Evolutionary conservation across 2,797 vertebrate species (phyloP), one percentile per base, ranked within the genome.

Genomic region (Hybognathus amarus): DNA sequence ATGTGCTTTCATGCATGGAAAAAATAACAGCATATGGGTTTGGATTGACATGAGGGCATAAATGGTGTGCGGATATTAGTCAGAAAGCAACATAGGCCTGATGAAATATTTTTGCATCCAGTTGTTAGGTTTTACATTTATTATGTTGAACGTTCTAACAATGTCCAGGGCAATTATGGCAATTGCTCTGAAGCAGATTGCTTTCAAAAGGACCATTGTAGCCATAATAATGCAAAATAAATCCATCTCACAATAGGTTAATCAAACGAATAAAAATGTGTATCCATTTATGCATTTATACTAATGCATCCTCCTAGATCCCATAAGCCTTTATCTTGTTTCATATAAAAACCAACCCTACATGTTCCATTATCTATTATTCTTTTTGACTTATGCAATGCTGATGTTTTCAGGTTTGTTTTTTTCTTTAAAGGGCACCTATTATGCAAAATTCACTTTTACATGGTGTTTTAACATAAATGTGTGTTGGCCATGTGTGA

Each of bases 191-290:
- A 75, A 75, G 33, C 71, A 52, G 36, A 75, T 75, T 40, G 56
- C 36, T 82, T 82, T 52, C 70, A 82, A 66, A 75, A 38, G 80
- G 30, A 66, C 67, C 22, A 82, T 0, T 40, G 70, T 74, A 54
- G n/a, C 33, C 20, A 7, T 42, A 76, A 75, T 82, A 33, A 67
- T 22, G 33, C 71, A 54, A 66, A 75, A 67, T 52, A 56, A 54
- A 67, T 38, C 30, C 50, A 40, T 70, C 6, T 80, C 18, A 54
- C 45, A 52, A 67, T 24, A 56, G 47, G 22, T 82, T 81, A 81
- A 74, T n/a, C 38, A 81, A 73, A 82, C 9, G 52, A 11, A 74
- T 36, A 13, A 4, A 36, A 63, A 24, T 42, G 17, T 17, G 56
- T 61, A 36, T 63, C 5, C 2, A 10, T 47, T 71, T 68, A 63